Evolutionary conservation across 2,113 vertebrate genomes (phyloP).

Genomic region (Speoplatyrhinus poulsoni): DNA sequence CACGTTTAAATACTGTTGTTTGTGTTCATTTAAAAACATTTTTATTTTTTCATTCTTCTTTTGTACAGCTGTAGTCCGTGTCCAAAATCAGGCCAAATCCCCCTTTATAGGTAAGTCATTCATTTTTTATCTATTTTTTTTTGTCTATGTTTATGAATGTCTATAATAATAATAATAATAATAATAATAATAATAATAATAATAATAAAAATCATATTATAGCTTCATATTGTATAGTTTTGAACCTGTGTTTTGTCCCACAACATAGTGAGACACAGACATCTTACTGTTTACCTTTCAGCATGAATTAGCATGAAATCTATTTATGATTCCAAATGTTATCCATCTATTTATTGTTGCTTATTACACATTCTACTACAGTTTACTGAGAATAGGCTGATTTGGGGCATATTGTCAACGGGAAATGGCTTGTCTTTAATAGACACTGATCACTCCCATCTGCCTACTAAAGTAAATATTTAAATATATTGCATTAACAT

Average conservation of each 20-base stretch:
- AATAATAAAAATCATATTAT: no score
- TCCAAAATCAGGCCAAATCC: slow-evolving; percentile 71
- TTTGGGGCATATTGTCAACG: not conserved
- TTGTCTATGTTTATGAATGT: slow-evolving; percentile 12
- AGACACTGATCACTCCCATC: not conserved
- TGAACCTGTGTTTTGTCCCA: slow-evolving; percentile 4
- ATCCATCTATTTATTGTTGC: not conserved
- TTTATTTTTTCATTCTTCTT: slow-evolving; percentile 3
- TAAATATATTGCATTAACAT: not conserved
- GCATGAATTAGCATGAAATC: not conserved
- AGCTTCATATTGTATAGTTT: slow-evolving; percentile 7
- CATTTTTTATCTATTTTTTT: not conserved
- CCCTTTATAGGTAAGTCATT: slow-evolving; percentile 72
- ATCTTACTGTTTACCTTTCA: not conserved
- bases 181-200: no score
- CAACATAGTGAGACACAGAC: slow-evolving; percentile 53
- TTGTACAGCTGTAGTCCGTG: slow-evolving; percentile 68
- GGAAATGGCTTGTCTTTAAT: not conserved
- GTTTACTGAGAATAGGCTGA: no score
- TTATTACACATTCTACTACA: no score
- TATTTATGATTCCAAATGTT: not conserved
- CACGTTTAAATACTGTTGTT: not conserved
- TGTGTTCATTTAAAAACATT: not conserved
- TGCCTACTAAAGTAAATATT: not conserved
- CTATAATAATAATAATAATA: not conserved